These are phyloP conservation scores for Tangara arthus DNA, from an alignment of 2,797 vertebrate genomes.

Conservation along the genomic window DNA sequence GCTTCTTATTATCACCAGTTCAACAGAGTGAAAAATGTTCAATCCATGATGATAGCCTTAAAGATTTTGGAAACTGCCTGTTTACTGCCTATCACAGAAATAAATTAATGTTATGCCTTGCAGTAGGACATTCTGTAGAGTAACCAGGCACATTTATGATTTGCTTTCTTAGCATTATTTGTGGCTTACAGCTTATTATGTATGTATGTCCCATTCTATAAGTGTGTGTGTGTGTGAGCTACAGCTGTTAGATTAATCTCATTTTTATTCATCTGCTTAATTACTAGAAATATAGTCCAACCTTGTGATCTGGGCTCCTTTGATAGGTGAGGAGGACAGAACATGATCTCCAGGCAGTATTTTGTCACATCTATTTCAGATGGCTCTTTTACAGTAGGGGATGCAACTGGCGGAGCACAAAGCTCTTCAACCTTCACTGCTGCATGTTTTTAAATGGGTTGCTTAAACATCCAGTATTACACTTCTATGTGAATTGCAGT, in stretches of 20 bases:
- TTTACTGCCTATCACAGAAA: not conserved
- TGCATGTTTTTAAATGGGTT: not conserved
- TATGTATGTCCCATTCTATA: not conserved
- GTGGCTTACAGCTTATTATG: not conserved
- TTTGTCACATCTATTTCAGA: not conserved
- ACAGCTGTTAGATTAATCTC: not conserved
- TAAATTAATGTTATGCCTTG: not conserved
- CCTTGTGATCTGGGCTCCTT: not conserved
- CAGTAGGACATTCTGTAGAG: not conserved
- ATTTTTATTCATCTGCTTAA: not conserved
- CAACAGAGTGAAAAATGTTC: conserved; percentile 1
- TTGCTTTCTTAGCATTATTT: not conserved
- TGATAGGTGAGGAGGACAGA: not conserved
- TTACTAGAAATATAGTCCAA: not conserved
- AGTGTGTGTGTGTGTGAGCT: not conserved
- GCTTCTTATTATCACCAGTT: conserved; percentile 13
- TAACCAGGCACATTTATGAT: not conserved
- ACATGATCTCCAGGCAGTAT: not conserved
- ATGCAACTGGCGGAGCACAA: not conserved
- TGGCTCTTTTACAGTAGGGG: not conserved
- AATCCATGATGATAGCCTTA: not conserved
- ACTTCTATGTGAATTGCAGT: not conserved
- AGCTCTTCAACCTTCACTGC: not conserved
- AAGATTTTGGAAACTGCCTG: not conserved
- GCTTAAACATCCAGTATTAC: not conserved